Conservation (phyloP, 2,113 vertebrate genomes). For the Python bivittatus region DNA sequence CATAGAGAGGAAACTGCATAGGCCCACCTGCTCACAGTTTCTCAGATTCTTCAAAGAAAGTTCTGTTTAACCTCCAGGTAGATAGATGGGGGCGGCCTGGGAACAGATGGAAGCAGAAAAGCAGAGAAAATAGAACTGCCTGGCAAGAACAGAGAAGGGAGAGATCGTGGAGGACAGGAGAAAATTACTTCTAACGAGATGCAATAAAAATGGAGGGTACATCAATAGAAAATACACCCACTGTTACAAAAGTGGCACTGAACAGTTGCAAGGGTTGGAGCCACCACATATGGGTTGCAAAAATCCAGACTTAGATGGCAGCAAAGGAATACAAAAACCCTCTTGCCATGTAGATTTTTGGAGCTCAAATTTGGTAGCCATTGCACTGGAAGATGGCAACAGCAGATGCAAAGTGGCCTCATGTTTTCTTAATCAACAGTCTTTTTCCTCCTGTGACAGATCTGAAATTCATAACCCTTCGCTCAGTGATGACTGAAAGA, state of each 20-base stretch:
- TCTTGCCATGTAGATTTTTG: neutral
- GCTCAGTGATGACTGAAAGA: neutral
- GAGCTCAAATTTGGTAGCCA: neutral
- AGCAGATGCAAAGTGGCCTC: neutral
- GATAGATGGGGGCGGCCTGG: no score
- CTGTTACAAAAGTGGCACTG: neutral
- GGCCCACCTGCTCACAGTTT: neutral
- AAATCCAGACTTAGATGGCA: neutral
- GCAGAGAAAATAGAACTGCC: neutral
- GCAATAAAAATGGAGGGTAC: neutral
- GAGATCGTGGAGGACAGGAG: neutral
- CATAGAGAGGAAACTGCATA: neutral
- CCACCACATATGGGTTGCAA: neutral
- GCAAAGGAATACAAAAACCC: neutral
- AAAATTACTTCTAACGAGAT: neutral
- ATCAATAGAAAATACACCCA: neutral
- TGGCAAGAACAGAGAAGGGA: neutral
- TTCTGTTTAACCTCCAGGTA: neutral
- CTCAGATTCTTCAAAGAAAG: neutral
- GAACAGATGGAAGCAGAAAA: neutral
- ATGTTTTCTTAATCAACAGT: neutral
- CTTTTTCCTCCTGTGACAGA: neutral
- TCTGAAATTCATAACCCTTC: neutral
- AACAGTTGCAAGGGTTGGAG: neutral
- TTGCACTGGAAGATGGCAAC: neutral